A percentile compares a stretch with the other conserved stretches of the same genome.
phyloP scores from a whole-genome alignment of 2,113 vertebrate species.

The Chrysemys picta region DNA sequence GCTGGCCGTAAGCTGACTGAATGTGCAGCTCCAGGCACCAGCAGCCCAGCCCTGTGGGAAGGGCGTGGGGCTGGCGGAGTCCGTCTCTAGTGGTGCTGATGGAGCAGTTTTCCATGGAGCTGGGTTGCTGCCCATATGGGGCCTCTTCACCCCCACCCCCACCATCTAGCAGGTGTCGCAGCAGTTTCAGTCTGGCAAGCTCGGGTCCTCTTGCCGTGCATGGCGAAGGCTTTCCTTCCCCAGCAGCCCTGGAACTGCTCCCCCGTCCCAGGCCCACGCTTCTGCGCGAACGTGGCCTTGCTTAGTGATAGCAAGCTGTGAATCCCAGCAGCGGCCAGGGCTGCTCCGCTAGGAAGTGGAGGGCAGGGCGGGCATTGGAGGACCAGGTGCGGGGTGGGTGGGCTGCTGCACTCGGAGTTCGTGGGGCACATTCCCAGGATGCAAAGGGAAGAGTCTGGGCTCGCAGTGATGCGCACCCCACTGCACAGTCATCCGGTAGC shows the following conservation, averaged over 20 bases:
- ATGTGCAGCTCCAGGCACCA: rapidly evolving
- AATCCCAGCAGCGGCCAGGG: neutral
- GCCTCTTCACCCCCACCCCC: neutral
- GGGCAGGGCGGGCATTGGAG: neutral
- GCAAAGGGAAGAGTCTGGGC: neutral
- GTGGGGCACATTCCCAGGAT: neutral
- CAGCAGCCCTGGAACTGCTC: neutral
- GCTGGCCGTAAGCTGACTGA: rapidly evolving
- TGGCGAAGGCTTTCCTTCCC: neutral
- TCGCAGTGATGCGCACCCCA: neutral
- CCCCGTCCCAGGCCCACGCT: too few relatives aligned
- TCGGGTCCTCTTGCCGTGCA: neutral
- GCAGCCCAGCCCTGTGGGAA: neutral
- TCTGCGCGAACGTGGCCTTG: too few relatives aligned
- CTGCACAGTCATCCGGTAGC: neutral
- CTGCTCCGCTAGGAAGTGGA: neutral
- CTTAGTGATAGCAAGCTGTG: too few relatives aligned
- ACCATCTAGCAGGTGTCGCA: too few relatives aligned
- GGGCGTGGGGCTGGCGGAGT: too few relatives aligned
- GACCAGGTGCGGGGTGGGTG: too few relatives aligned
- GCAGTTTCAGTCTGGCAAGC: neutral
- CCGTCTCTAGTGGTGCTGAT: neutral
- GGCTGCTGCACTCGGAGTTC: too few relatives aligned
- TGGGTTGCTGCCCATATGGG: neutral
- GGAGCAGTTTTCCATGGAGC: neutral